phyloP scores from a whole-genome alignment of 1,140 invertebrate genomes.

The fruit fly (Drosophila melanogaster) region DNA sequence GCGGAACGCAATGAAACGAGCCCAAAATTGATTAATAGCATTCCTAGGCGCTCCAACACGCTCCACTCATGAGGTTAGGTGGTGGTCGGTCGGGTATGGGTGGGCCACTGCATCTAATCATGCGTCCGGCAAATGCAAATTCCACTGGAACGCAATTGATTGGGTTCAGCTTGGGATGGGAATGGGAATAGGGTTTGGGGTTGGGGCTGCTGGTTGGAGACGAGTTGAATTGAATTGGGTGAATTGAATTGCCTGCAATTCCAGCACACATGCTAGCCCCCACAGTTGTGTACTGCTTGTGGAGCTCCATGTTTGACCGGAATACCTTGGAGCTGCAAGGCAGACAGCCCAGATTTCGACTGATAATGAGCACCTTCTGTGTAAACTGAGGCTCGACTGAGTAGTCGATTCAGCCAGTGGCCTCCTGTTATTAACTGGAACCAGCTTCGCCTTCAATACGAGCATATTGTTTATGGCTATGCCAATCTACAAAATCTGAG shows the following conservation, averaged over 20 bases:
- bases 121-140: conserved; percentile 23
- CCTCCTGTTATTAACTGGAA: neutral
- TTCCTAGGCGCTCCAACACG: conserved; percentile 30
- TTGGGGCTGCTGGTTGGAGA: neutral
- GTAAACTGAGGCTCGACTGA: neutral
- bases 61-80: conserved; percentile 12
- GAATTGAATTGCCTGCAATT: conserved; percentile 18
- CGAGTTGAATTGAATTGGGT: neutral
- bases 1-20: conserved; percentile 49
- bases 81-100: neutral
- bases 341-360: conserved; percentile 1
- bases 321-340: conserved; percentile 19
- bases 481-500: too few species aligned
- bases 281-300: neutral
- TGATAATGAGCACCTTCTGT: conserved; percentile 26
- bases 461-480: too few species aligned
- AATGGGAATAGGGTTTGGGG: neutral
- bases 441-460: neutral
- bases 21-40: conserved; percentile 75
- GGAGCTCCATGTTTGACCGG: neutral
- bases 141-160: conserved; percentile 40
- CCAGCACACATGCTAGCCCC: conserved; percentile 2
- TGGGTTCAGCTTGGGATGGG: conserved; percentile 5
- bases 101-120: conserved; percentile 41
- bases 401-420: neutral